phyloP scores from a whole-genome alignment of 2,797 vertebrate species.

The Antennarius maculatus region DNA sequence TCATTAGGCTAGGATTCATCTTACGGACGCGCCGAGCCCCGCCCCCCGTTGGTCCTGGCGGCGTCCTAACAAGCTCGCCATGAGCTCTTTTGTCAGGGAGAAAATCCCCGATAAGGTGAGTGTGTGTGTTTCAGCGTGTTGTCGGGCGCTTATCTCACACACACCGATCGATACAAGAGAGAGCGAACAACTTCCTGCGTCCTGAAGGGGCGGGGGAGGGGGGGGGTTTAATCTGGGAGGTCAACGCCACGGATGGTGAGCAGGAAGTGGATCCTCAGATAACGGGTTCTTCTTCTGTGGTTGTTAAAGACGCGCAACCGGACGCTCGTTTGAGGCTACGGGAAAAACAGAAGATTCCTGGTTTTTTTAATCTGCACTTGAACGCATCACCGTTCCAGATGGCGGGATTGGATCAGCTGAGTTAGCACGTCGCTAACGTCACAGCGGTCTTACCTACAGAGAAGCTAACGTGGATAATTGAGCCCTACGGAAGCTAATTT shows the following conservation, averaged over 20 bases:
- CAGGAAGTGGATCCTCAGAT: constrained; percentile 34
- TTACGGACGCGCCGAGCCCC: constrained; percentile 52
- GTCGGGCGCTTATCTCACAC: constrained; percentile 36
- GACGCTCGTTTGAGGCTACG: no score
- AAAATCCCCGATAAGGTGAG: constrained; percentile 49
- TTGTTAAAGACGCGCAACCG: neutral
- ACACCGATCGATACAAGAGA: constrained; percentile 50
- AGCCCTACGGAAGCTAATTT: no score
- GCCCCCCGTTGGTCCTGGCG: constrained; percentile 44
- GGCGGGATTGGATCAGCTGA: no score
- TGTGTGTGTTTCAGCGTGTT: constrained; percentile 13
- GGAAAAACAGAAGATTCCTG: no score
- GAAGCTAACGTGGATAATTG: no score
- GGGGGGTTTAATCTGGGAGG: constrained; percentile 33
- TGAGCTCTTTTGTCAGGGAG: constrained; percentile 54
- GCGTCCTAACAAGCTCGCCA: constrained; percentile 57
- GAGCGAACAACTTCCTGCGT: constrained; percentile 34
- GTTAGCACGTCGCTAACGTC: no score
- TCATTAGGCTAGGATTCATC: constrained; percentile 77
- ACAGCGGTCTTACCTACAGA: no score
- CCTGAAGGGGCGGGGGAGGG: constrained; percentile 21
- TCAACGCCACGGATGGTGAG: constrained; percentile 6
- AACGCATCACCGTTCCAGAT: no score
- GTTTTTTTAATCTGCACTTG: no score
- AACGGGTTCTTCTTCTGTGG: neutral